Percentiles rank a stretch among this genome's conserved stretches.
These are phyloP conservation scores for Clarias fuscus DNA, from an alignment of 2,797 vertebrate species.

Conservation along the genomic window DNA sequence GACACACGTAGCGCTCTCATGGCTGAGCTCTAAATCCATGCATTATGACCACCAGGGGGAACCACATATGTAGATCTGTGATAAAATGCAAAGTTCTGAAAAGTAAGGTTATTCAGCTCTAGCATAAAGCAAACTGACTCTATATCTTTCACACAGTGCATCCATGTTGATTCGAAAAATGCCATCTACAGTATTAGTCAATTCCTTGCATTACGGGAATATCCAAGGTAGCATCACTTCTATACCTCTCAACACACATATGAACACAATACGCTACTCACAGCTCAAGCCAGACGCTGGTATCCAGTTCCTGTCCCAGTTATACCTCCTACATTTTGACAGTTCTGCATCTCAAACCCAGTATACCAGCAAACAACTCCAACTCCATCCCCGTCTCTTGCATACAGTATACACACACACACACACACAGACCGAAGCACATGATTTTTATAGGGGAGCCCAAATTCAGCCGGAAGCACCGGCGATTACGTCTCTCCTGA, in stretches of 20 bases:
- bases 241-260: slow-evolving; percentile 45
- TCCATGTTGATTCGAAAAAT: background rate
- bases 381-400: slow-evolving; percentile 42
- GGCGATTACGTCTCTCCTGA: slow-evolving; percentile 69
- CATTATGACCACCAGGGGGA: slow-evolving; percentile 20
- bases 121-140: background rate
- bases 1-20: background rate
- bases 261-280: slow-evolving; percentile 40
- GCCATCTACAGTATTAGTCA: background rate
- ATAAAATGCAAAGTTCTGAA: background rate
- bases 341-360: slow-evolving; percentile 28
- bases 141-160: background rate
- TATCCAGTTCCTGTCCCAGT: background rate
- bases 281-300: slow-evolving; percentile 14
- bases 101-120: background rate
- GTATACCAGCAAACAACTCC: slow-evolving; percentile 13
- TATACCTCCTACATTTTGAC: background rate
- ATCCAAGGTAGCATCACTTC: background rate
- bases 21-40: background rate
- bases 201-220: background rate
- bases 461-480: slow-evolving; percentile 64
- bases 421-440: slow-evolving; percentile 45
- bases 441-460: slow-evolving; percentile 73
- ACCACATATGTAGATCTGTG: background rate
- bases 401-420: slow-evolving; percentile 35